Conservation (phyloP, 2,113 vertebrate species). For the Perca fluviatilis region DNA sequence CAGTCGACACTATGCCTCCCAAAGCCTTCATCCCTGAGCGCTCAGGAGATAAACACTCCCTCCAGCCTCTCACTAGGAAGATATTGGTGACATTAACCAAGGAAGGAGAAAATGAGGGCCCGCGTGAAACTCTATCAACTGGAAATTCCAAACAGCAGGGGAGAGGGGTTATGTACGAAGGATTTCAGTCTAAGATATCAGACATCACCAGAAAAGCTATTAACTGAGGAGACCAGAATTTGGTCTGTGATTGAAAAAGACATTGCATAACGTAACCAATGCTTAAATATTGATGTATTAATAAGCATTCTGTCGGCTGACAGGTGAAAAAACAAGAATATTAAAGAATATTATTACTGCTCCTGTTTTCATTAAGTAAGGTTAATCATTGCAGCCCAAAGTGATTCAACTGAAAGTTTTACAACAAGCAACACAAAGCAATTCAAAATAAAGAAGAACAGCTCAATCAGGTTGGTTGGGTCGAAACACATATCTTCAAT, state of each 20-base stretch:
- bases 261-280: neutral
- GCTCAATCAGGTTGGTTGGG: neutral
- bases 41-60: constrained; percentile 58
- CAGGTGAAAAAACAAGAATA: neutral
- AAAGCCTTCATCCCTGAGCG: constrained; percentile 64
- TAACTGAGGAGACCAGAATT: constrained; percentile 7
- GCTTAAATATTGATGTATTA: neutral
- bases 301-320: neutral
- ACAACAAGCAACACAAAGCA: neutral
- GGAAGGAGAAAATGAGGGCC: constrained; percentile 58
- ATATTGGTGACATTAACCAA: constrained; percentile 50
- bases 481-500: neutral
- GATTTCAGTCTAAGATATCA: constrained; percentile 26
- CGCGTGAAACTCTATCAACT: constrained; percentile 63
- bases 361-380: neutral
- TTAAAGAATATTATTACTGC: neutral
- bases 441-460: neutral
- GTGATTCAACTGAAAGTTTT: too few species aligned
- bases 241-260: constrained; percentile 15
- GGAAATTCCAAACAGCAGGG: constrained; percentile 57
- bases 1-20: constrained; percentile 54
- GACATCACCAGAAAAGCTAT: constrained; percentile 1
- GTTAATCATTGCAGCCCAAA: neutral
- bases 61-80: constrained; percentile 36
- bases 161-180: neutral